phyloP scores from a whole-genome alignment of 53 echinoderm and acorn worm genomes.

The Antedon mediterranea region DNA sequence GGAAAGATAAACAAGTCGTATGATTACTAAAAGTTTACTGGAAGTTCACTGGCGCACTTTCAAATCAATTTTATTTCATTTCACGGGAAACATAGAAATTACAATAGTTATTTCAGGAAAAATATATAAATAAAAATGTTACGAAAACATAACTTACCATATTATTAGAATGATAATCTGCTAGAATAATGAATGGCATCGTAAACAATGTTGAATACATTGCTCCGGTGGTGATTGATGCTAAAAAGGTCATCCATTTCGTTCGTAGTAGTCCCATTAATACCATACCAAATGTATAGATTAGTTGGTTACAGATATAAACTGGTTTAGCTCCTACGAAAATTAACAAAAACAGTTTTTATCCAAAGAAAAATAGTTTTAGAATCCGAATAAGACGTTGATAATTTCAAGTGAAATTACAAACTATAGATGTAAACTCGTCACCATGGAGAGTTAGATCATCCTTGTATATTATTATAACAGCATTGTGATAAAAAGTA shows the following conservation, averaged over 20 bases:
- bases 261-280: slow-evolving; percentile 51
- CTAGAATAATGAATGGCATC: slow-evolving; percentile 71
- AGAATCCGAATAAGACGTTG: too few species aligned
- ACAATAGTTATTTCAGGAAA: too few species aligned
- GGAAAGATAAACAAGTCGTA: too few species aligned
- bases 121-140: neutral
- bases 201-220: slow-evolving; percentile 90
- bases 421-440: too few species aligned
- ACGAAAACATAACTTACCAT: slow-evolving; percentile 35
- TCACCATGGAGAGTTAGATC: too few species aligned
- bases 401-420: too few species aligned
- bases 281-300: slow-evolving; percentile 75
- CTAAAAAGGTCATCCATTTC: slow-evolving; percentile 59
- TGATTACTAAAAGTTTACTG: too few species aligned
- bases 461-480: too few species aligned
- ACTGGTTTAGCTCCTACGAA: slow-evolving; percentile 61
- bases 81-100: too few species aligned
- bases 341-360: neutral
- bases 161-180: slow-evolving; percentile 81
- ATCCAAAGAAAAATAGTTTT: neutral
- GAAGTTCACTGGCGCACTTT: too few species aligned
- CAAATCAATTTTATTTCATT: too few species aligned
- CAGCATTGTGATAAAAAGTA: too few species aligned
- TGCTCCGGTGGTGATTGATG: slow-evolving; percentile 74
- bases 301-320: slow-evolving; percentile 60